Evolutionary conservation across 2,888 invertebrate genomes (phyloP).

Genomic region (Drosophila mulleri): DNA sequence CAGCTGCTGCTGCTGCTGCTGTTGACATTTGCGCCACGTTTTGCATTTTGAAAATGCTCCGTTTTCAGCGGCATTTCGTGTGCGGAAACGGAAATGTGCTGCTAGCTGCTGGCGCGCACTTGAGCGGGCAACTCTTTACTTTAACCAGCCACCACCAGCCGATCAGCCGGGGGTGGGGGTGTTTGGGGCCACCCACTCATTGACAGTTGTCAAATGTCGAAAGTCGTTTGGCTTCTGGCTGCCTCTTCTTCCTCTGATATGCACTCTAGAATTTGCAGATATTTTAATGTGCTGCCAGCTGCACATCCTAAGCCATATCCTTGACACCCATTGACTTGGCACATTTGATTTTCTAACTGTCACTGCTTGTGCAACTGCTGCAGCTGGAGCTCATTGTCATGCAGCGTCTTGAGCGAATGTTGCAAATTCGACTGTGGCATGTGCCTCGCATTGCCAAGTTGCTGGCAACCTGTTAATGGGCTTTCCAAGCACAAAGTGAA

Average conservation of each 20-base stretch:
- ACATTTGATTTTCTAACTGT: constrained; percentile 56
- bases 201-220: constrained; percentile 77
- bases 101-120: constrained; percentile 69
- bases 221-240: constrained; percentile 46
- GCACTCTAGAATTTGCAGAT: constrained; percentile 39
- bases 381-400: constrained; percentile 62
- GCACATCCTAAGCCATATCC: constrained; percentile 50
- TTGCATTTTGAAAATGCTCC: constrained; percentile 78
- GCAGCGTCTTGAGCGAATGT: constrained; percentile 49
- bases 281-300: constrained; percentile 70
- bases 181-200: constrained; percentile 37
- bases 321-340: constrained; percentile 53
- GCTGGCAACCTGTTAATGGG: constrained; percentile 34
- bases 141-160: constrained; percentile 3
- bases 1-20: constrained; percentile 44
- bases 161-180: background rate
- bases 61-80: constrained; percentile 78
- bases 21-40: constrained; percentile 80
- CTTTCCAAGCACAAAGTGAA: background rate
- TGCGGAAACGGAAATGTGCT: constrained; percentile 81
- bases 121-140: constrained; percentile 56
- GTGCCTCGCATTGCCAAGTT: constrained; percentile 57
- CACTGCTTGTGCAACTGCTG: constrained; percentile 1
- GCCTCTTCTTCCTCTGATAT: constrained; percentile 24
- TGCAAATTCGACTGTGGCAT: constrained; percentile 65